Base-by-base conservation (phyloP, 2,888 invertebrate species). In the Onthophagus sagittarius region DNA sequence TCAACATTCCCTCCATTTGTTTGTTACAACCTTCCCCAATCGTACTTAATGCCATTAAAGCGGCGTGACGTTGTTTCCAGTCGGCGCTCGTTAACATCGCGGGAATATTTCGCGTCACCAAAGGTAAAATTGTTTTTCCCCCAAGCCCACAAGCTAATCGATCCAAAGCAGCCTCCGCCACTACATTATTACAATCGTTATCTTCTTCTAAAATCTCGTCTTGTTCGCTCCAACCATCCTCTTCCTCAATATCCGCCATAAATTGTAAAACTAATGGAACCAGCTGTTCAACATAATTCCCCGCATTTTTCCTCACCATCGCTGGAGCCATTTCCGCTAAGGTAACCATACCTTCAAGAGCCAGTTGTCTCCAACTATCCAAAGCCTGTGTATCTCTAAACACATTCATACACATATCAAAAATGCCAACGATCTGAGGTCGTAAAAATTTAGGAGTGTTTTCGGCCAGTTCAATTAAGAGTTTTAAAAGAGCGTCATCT, bases 21-120 rank as follows among this genome's bases (percentile, higher is more conserved):
- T 97, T 96, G 84, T 97, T 97, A 83, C 99, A 99, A 15, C 99
- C 99, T 87, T 99, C 99, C 3, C 99, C 99, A 75, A 98, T 95
- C 0, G 98, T 97, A 5, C 98, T 99, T 69, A 99, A 93, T 0
- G 99, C 99, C 98, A 99, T 99, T 62, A 99, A 89, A 1, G 97
- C 99, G 63, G 99, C 99, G 86, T 99, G 96, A n/a, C 95, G 89
- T 78, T 93, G 92, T 79, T 93, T 92, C 96, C 96, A 96, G 82
- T 95, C 92, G 9, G 90, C 88, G 77, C 92, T 93, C 69, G 88
- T 88, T 79, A 99, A 87, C 98, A 99, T 97, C 62, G 88, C 88
- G 0, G 97, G 96, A 77, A 99, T 92, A 70, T 90, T 90, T 63
- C 82, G 83, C 77, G 96, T 93, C 73, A 98, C 95, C 80, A 95